Conservation (phyloP, 2,888 invertebrate genomes). For the Spisula solida region DNA sequence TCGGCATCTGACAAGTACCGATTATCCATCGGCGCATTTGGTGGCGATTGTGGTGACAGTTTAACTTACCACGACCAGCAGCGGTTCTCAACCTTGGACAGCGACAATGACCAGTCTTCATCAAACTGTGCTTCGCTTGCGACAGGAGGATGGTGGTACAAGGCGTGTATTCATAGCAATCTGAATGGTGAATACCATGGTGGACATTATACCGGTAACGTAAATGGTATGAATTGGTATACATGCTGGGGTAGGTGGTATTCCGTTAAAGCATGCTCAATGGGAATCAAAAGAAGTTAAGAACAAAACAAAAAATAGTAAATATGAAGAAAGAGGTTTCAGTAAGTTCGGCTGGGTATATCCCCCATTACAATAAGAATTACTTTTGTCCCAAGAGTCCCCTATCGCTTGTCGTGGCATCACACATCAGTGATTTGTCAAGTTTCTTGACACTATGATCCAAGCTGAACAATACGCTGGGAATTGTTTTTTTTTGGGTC, state of each 20-base stretch:
- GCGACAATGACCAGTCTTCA: background rate
- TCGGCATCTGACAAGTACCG: background rate
- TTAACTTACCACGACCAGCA: background rate
- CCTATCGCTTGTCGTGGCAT: too few species aligned
- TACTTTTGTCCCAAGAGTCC: too few species aligned
- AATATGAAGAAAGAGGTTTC: too few species aligned
- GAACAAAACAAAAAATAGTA: too few species aligned
- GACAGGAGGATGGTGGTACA: background rate
- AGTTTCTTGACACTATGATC: too few species aligned
- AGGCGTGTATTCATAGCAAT: background rate
- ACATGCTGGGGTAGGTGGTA: background rate
- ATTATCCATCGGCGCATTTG: background rate
- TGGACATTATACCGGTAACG: background rate
- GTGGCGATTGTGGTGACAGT: background rate
- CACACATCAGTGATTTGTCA: too few species aligned
- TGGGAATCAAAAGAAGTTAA: background rate
- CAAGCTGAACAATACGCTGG: too few species aligned
- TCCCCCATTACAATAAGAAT: too few species aligned
- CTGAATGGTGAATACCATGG: background rate
- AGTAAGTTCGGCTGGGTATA: too few species aligned
- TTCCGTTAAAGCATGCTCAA: background rate
- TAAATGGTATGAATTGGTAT: background rate
- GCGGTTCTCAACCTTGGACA: background rate
- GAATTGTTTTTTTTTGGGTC: too few species aligned
- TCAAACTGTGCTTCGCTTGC: background rate